Percentiles rank a stretch among this genome's conserved stretches.
phyloP scores from a whole-genome alignment of 1,140 invertebrate species.

The Stratiolaelaps scimitus region DNA sequence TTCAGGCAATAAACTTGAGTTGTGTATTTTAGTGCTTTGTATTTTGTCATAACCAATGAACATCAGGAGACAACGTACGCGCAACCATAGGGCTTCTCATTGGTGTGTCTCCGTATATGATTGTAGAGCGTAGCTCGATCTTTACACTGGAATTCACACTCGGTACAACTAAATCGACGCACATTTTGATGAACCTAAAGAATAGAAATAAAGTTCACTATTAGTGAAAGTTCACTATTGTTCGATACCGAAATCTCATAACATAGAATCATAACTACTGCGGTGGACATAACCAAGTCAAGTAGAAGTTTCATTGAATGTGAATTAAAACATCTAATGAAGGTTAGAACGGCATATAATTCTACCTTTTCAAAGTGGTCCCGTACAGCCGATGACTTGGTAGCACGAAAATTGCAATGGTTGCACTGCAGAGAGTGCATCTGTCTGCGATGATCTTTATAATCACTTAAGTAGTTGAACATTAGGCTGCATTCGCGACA shows the following conservation, averaged over 20 bases:
- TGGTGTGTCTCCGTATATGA: conserved; percentile 14
- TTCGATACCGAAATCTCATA: not conserved
- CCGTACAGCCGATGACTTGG: not conserved
- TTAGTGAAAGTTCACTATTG: too few species aligned
- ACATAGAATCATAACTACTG: not conserved
- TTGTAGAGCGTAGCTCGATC: conserved; percentile 8
- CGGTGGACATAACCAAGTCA: not conserved
- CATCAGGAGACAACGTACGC: not conserved
- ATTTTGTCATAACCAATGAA: too few species aligned
- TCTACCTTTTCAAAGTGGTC: conserved; percentile 18
- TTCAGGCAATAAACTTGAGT: not conserved
- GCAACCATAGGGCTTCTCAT: conserved; percentile 17
- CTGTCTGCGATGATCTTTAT: conserved; percentile 8
- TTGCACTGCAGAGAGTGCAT: not conserved
- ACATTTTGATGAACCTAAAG: conserved; percentile 16
- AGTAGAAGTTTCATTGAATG: not conserved
- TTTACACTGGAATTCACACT: conserved; percentile 13
- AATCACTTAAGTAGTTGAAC: conserved; percentile 4
- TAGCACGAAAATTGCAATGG: conserved; percentile 6
- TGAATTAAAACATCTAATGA: conserved; percentile 3
- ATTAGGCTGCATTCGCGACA: conserved; percentile 22
- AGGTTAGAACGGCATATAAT: not conserved
- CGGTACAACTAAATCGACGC: conserved; percentile 8
- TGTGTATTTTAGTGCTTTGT: too few species aligned
- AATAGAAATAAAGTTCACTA: too few species aligned